Conservation (phyloP, 2,888 invertebrate genomes). For the Cheiracanthium punctorium region DNA sequence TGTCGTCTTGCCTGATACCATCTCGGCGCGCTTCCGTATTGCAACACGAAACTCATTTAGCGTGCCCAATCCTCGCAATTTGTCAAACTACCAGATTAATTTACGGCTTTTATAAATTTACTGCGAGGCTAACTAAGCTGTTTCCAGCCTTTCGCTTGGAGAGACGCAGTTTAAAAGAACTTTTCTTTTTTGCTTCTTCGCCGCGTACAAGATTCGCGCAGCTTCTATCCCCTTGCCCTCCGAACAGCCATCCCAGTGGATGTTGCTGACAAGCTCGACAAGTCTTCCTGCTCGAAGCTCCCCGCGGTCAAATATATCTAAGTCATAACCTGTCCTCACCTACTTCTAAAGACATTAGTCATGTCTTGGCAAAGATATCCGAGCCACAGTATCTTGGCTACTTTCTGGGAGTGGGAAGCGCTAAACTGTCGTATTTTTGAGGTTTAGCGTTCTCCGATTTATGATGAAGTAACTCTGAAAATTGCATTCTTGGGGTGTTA, state of each 20-base stretch:
- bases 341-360: constrained; percentile 30
- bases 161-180: neutral
- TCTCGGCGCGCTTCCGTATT: neutral
- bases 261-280: constrained; percentile 24
- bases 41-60: constrained; percentile 18
- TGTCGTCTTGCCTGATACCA: neutral
- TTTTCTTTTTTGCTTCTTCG: neutral
- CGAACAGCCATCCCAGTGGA: constrained; percentile 19
- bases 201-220: neutral
- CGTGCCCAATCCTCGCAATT: constrained; percentile 8
- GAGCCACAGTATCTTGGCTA: neutral
- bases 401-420: constrained; percentile 21
- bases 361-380: constrained; percentile 27
- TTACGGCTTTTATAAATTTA: constrained; percentile 23
- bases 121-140: constrained; percentile 17
- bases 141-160: neutral
- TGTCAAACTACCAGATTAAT: constrained; percentile 20
- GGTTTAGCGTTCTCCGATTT: neutral
- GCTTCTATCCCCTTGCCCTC: neutral
- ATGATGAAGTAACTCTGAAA: neutral
- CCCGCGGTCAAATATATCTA: constrained; percentile 33
- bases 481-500: constrained; percentile 8
- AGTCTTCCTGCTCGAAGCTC: constrained; percentile 20
- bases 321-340: constrained; percentile 39
- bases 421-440: constrained; percentile 51